Conservation (phyloP, 1,140 invertebrate genomes). For the Batillaria attramentaria region DNA sequence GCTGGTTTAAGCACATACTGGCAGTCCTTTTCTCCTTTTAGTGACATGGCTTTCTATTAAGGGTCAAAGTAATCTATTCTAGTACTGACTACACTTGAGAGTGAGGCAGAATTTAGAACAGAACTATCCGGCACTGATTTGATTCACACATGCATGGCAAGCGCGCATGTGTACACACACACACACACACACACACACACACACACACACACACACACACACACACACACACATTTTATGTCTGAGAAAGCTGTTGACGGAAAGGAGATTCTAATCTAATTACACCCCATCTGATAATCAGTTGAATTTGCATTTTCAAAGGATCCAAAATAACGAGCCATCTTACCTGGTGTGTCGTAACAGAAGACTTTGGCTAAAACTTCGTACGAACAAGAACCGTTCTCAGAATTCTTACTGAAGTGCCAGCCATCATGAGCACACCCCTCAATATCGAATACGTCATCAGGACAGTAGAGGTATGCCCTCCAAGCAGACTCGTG, state of each 20-base stretch:
- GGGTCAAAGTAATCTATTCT: no score
- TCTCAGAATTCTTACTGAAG: background rate
- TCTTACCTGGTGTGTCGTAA: conserved; percentile 18
- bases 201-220: background rate
- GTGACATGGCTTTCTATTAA: no score
- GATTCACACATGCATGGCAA: no score
- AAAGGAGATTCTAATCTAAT: background rate
- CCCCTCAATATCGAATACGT: background rate
- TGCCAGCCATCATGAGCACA: background rate
- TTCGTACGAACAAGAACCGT: background rate
- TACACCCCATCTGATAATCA: background rate
- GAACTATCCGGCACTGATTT: no score
- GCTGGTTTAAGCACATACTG: no score
- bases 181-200: no score
- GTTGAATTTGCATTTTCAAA: background rate
- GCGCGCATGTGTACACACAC: no score
- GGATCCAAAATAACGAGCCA: background rate
- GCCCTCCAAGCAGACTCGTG: background rate
- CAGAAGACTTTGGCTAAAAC: conserved; percentile 4
- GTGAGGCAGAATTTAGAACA: no score
- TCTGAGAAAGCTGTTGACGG: background rate
- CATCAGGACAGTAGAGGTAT: background rate
- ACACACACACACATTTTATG: background rate
- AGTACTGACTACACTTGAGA: no score
- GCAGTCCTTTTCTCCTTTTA: no score